Evolutionary conservation across 2,113 vertebrate genomes (phyloP).

Genomic region (Dicentrarchus labrax): DNA sequence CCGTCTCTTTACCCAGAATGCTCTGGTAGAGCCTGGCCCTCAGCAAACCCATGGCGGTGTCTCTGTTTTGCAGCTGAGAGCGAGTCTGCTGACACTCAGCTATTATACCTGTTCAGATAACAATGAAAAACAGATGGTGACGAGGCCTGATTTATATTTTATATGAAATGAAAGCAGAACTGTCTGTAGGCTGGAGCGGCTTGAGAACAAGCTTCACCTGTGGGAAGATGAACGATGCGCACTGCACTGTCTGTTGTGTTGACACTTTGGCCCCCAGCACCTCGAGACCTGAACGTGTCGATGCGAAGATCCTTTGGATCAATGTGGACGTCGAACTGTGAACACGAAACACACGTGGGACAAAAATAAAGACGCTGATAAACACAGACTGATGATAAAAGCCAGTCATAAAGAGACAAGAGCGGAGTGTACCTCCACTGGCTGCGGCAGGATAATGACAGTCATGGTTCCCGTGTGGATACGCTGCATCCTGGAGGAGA

Average conservation of each 20-base stretch:
- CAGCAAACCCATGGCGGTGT: slow-evolving; percentile 88
- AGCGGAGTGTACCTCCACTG: slow-evolving; percentile 86
- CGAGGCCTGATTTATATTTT: not conserved
- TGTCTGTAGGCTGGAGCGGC: not conserved
- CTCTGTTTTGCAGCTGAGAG: slow-evolving; percentile 92
- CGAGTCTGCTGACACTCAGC: slow-evolving; percentile 95
- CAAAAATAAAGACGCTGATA: not conserved
- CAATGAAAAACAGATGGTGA: not conserved
- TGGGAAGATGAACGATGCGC: slow-evolving; percentile 92
- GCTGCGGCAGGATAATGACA: slow-evolving; percentile 92
- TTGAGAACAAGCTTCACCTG: slow-evolving; percentile 83
- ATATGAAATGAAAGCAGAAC: not conserved
- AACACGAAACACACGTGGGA: not conserved
- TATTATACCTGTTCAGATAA: slow-evolving; percentile 79
- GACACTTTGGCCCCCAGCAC: slow-evolving; percentile 94
- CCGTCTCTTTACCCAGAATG: slow-evolving; percentile 82
- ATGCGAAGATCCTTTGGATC: slow-evolving; percentile 90
- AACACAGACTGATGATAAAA: not conserved
- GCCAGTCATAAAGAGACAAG: rapidly evolving
- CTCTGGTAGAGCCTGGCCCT: slow-evolving; percentile 89
- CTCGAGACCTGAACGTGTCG: slow-evolving; percentile 93
- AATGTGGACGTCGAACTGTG: slow-evolving; percentile 89
- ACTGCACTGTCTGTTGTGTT: slow-evolving; percentile 97
- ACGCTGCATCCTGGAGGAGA: slow-evolving; percentile 96
- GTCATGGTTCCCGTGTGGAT: slow-evolving; percentile 97